Conservation (phyloP, 2,113 vertebrate genomes). For the Fulica atra region DNA sequence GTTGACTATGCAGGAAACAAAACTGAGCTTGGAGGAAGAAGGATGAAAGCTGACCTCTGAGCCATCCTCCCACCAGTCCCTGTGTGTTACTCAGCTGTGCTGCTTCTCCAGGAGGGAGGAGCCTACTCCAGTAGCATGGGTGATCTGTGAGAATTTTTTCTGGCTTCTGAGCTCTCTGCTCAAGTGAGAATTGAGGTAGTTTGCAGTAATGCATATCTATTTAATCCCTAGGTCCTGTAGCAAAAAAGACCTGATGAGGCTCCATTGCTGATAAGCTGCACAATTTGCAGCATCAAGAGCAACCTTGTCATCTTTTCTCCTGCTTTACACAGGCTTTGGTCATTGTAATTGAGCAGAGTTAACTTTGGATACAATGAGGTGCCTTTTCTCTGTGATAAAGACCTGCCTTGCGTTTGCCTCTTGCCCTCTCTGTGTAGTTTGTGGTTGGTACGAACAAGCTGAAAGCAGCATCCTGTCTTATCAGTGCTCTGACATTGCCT, state of each 20-base stretch:
- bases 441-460: not conserved
- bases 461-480: not conserved
- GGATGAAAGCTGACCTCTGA: not conserved
- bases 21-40: not conserved
- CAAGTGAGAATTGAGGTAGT: not conserved
- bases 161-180: not conserved
- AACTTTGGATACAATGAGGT: not conserved
- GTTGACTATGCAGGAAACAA: not conserved
- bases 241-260: not conserved
- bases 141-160: not conserved
- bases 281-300: not conserved
- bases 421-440: not conserved
- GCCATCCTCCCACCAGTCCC: rapidly evolving
- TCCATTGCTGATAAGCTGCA: not conserved
- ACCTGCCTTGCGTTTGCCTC: too few relatives aligned
- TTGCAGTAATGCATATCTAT: not conserved
- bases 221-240: not conserved
- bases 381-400: not conserved
- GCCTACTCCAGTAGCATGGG: not conserved
- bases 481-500: not conserved
- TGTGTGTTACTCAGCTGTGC: not conserved
- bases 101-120: not conserved
- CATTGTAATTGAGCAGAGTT: not conserved
- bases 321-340: not conserved
- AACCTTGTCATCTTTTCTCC: not conserved